phyloP scores from a whole-genome alignment of 2,113 vertebrate species.

The Phyllopteryx taeniolatus region DNA sequence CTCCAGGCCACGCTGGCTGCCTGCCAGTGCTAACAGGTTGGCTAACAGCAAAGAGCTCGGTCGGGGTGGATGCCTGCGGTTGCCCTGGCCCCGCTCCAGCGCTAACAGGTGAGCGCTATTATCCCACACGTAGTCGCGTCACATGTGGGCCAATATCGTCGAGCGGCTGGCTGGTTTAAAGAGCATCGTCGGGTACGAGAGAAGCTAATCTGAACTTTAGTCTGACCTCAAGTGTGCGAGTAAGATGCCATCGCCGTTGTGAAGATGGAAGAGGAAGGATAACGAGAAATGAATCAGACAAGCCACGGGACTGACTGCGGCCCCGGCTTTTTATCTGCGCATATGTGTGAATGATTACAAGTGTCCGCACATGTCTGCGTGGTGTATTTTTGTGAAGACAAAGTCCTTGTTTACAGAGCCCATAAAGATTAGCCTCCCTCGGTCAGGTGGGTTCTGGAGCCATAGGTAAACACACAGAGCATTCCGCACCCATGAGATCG shows the following conservation, averaged over 20 bases:
- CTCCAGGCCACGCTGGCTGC: constrained; percentile 54
- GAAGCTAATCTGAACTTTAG: constrained; percentile 23
- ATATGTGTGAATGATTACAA: constrained; percentile 9
- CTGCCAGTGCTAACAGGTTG: constrained; percentile 64
- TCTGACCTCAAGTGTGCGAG: constrained; percentile 23
- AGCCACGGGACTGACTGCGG: not conserved
- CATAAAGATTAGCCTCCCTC: constrained; percentile 78
- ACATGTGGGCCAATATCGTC: constrained; percentile 56
- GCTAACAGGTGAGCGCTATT: constrained; percentile 70
- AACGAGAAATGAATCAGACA: constrained; percentile 38
- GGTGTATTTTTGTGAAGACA: constrained; percentile 65
- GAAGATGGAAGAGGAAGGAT: constrained; percentile 29
- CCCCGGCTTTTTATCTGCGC: constrained; percentile 15
- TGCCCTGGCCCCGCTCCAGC: constrained; percentile 63
- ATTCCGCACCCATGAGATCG: constrained; percentile 77
- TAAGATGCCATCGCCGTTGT: constrained; percentile 25
- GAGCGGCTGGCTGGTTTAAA: constrained; percentile 45
- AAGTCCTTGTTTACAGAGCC: constrained; percentile 78
- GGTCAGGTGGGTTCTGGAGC: constrained; percentile 75
- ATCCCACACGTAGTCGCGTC: constrained; percentile 55
- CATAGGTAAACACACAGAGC: constrained; percentile 75
- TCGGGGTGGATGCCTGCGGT: constrained; percentile 56
- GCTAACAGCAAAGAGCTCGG: constrained; percentile 59
- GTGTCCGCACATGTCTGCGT: constrained; percentile 28
- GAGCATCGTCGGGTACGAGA: constrained; percentile 33